phyloP scores from a whole-genome alignment of 2,113 vertebrate species.

The Alligator mississippiensis region DNA sequence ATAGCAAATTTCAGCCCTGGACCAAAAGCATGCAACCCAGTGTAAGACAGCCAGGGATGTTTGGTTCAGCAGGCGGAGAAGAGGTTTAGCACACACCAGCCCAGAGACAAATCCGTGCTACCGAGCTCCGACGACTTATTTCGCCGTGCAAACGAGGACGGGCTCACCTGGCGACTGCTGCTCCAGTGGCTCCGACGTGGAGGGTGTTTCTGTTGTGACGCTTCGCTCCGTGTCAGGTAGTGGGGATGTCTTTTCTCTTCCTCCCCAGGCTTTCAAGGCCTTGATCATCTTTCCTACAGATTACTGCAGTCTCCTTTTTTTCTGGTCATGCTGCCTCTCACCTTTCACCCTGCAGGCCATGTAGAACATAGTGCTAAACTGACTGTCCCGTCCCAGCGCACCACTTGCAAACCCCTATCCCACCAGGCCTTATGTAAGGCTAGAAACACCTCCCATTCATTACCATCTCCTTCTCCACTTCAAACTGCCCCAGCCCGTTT shows the following conservation, averaged over 20 bases:
- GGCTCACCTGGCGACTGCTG: rapidly evolving
- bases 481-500: neutral
- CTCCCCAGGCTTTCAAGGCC: neutral
- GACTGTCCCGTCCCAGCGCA: rapidly evolving
- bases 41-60: neutral
- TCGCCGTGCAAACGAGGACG: neutral
- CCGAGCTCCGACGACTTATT: neutral
- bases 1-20: neutral
- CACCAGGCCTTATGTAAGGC: neutral
- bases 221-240: rapidly evolving
- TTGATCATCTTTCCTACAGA: rapidly evolving
- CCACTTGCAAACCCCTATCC: neutral
- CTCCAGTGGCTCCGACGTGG: rapidly evolving
- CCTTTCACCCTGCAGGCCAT: neutral
- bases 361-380: rapidly evolving
- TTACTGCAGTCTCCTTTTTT: neutral
- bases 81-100: neutral
- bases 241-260: neutral
- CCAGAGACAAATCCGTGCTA: neutral
- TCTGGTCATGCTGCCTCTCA: rapidly evolving
- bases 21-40: neutral
- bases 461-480: neutral
- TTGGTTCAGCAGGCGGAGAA: neutral
- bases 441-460: neutral
- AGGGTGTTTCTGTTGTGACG: rapidly evolving